phyloP scores from a whole-genome alignment of 2,797 vertebrate genomes.

The Manis crassicaudata region DNA sequence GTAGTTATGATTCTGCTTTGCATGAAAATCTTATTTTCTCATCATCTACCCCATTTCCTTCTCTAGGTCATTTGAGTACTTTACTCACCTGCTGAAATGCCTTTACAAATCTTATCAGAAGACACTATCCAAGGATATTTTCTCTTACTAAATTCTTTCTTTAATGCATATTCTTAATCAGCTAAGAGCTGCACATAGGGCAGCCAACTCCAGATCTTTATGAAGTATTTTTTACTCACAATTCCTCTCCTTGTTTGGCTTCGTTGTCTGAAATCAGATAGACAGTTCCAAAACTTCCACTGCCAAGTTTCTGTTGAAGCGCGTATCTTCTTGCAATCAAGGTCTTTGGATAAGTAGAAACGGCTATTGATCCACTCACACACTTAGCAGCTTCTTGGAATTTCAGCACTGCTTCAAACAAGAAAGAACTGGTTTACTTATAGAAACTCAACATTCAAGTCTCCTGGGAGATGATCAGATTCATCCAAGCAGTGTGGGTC shows the following conservation, averaged over 20 bases:
- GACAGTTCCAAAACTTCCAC: slow-evolving; percentile 90
- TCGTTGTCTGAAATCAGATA: slow-evolving; percentile 90
- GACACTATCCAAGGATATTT: neutral
- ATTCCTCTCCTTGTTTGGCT: slow-evolving; percentile 84
- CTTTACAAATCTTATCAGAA: slow-evolving; percentile 4
- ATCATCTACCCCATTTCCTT: neutral
- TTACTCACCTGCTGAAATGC: neutral
- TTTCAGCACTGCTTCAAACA: slow-evolving; percentile 83
- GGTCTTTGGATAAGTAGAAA: slow-evolving; percentile 66
- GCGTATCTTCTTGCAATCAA: slow-evolving; percentile 87
- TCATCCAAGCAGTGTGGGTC: slow-evolving; percentile 42
- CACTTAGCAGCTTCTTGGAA: slow-evolving; percentile 85
- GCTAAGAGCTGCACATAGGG: neutral
- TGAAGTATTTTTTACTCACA: slow-evolving; percentile 86
- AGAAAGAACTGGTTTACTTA: neutral
- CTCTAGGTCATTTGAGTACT: neutral
- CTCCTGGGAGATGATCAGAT: slow-evolving; percentile 29
- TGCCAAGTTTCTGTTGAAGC: slow-evolving; percentile 87
- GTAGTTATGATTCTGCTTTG: neutral
- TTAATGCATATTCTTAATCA: neutral
- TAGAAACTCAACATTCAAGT: slow-evolving; percentile 37
- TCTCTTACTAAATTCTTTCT: slow-evolving; percentile 20
- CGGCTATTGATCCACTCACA: slow-evolving; percentile 41
- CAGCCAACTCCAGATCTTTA: neutral
- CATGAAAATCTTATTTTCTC: slow-evolving; percentile 1